Conservation (phyloP, 2,113 vertebrate genomes). For the Pantherophis guttatus region DNA sequence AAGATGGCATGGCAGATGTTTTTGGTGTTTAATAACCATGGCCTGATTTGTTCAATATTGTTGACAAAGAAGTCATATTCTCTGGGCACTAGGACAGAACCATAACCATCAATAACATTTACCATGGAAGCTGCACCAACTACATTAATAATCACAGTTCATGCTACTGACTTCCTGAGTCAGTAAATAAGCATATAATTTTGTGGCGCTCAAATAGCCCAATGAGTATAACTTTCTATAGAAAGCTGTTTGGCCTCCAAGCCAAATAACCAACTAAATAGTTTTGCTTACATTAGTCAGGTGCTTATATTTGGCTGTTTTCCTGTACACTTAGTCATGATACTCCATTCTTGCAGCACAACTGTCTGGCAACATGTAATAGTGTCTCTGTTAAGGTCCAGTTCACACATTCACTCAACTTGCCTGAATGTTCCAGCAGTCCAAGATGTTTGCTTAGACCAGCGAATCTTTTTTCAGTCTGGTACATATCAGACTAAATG, state of each 20-base stretch:
- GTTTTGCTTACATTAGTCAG: not conserved
- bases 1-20: not conserved
- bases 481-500: conserved; percentile 60
- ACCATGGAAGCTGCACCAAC: not conserved
- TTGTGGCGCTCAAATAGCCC: not conserved
- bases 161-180: not conserved
- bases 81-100: not conserved
- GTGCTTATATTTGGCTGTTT: not conserved
- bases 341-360: not conserved
- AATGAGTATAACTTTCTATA: not conserved
- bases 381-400: fast-evolving
- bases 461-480: conserved; percentile 53
- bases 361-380: not conserved
- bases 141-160: not conserved
- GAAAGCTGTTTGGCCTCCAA: not conserved
- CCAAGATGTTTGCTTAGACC: conserved; percentile 41
- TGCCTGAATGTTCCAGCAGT: not conserved
- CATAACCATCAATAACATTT: not conserved
- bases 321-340: not conserved
- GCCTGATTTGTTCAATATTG: not conserved
- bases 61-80: not conserved
- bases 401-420: not conserved
- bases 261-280: not conserved
- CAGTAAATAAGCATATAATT: not conserved
- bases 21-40: not conserved